phyloP scores from a whole-genome alignment of 2,797 vertebrate species.

The Orientallactaga sibirica region DNA sequence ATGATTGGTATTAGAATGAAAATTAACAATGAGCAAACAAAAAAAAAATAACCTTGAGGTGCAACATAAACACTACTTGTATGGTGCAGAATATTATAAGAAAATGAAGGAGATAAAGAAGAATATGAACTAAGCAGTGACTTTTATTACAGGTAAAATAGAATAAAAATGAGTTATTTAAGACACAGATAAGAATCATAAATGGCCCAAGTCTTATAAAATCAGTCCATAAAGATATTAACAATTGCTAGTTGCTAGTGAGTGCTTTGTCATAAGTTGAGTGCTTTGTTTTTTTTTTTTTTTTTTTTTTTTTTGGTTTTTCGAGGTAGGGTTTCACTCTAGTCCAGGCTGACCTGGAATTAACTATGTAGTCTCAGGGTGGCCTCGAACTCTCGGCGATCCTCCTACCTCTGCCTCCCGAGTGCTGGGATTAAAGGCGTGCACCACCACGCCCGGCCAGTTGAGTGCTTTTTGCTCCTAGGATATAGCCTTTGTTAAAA shows the following conservation, averaged over 20 bases:
- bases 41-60: neutral
- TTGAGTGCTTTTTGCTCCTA: neutral
- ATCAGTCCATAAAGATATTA: neutral
- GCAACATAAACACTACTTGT: neutral
- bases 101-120: neutral
- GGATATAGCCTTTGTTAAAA: neutral
- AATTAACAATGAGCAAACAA: neutral
- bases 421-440: too few species aligned
- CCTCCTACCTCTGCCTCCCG: too few species aligned
- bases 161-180: neutral
- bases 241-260: neutral
- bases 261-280: neutral
- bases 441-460: too few species aligned
- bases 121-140: neutral
- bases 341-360: too few species aligned
- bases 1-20: too few species aligned
- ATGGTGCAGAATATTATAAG: neutral
- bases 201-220: neutral
- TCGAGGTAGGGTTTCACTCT: too few species aligned
- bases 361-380: too few species aligned
- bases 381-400: too few species aligned
- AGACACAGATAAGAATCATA: neutral
- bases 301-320: too few species aligned
- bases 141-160: neutral
- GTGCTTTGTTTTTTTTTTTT: too few species aligned